Evolutionary conservation across 2,797 vertebrate genomes (phyloP).

Genomic region (Sebastes taczanowskii): DNA sequence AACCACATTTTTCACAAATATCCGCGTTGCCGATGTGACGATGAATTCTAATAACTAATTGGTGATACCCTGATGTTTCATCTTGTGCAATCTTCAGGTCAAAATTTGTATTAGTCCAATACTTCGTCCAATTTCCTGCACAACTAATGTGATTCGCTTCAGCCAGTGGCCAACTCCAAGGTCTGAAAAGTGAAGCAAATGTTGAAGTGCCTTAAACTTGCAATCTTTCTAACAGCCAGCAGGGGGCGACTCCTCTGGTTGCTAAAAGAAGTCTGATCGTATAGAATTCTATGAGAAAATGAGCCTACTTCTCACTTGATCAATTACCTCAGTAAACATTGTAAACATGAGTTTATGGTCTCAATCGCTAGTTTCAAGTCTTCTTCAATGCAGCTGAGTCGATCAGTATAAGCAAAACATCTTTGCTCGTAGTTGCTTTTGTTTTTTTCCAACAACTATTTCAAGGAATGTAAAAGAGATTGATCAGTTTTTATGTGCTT

Average conservation of each 20-base stretch:
- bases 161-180: no score
- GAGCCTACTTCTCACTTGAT: no score
- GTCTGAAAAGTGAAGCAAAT: no score
- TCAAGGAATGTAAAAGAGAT: neutral
- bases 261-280: fast-evolving
- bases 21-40: neutral
- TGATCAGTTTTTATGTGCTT: neutral
- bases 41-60: neutral
- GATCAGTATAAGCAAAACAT: neutral
- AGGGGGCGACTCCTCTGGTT: no score
- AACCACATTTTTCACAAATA: neutral
- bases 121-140: neutral
- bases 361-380: no score
- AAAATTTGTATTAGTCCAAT: neutral
- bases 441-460: neutral
- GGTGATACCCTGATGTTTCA: neutral
- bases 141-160: neutral
- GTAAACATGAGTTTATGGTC: no score
- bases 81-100: neutral
- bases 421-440: neutral
- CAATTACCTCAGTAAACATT: no score
- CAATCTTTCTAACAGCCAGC: no score
- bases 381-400: neutral
- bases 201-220: no score
- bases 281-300: no score